phyloP scores from a whole-genome alignment of 2,797 vertebrate genomes.

The Rhinichthys osculus region DNA sequence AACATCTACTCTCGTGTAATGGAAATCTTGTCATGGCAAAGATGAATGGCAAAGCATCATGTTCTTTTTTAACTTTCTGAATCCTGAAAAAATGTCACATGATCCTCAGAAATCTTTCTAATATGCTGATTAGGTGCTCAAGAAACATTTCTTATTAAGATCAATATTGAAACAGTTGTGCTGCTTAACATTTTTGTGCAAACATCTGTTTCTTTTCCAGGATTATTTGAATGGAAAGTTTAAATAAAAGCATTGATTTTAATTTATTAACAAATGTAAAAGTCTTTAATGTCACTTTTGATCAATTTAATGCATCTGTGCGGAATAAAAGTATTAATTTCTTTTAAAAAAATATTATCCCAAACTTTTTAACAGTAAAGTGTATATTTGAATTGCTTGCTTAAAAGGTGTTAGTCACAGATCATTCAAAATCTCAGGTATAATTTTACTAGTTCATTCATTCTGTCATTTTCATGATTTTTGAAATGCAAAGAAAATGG shows the following conservation, averaged over 20 bases:
- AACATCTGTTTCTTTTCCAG: not conserved
- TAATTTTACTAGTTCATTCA: not conserved
- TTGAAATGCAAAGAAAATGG: slow-evolving; percentile 5
- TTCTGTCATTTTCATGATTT: not conserved
- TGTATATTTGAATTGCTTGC: not conserved
- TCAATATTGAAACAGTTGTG: not conserved
- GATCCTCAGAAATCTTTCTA: not conserved
- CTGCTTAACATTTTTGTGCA: no score
- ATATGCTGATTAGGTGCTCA: not conserved
- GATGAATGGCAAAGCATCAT: no score
- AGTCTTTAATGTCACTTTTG: not conserved
- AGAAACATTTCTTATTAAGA: not conserved
- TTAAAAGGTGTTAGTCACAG: not conserved
- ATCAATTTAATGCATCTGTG: not conserved
- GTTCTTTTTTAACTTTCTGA: no score
- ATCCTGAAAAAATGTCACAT: not conserved
- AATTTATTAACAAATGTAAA: not conserved
- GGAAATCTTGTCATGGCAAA: no score
- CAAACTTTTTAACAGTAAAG: not conserved
- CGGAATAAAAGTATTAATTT: not conserved
- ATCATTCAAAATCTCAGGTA: not conserved
- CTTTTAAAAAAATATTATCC: not conserved
- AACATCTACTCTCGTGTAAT: no score
- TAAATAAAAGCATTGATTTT: not conserved
- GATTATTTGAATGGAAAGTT: not conserved